Base-by-base conservation (phyloP, 2,888 invertebrate genomes). In the Rosalia funebris region DNA sequence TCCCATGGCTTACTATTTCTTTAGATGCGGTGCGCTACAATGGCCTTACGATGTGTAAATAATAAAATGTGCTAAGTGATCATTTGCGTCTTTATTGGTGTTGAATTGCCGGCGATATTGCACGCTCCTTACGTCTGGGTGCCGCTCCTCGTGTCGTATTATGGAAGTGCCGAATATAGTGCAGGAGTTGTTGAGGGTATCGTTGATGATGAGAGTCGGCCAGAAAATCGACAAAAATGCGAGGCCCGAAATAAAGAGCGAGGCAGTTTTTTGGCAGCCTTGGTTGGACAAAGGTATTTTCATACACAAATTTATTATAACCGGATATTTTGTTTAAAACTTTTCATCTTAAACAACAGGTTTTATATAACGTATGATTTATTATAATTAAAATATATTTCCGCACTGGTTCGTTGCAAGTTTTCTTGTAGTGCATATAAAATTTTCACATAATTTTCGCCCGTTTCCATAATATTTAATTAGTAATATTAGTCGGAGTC, bases 261-360 rank as follows among this genome's bases (percentile, higher is more conserved):
- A 44, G 42, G 46, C 15, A 1, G 54, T 42, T 9, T 79, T 82
- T 63, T 82, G 82, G 82, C 82, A 83, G 66, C 82, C 83, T 2
- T 82, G 82, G 82, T 56, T 81, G 5, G 72, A 79, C 69, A 71
- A 68, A 79, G 81, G 81, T 81, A 78, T 46, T n/a, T n/a, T n/a
- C n/a, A 19, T 25, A 10, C 12, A 10, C 3, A 10, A 16, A 45
- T 12, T 16, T 17, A 45, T n/a, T 17, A 2, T 11, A 10, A 4
- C 1, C 2, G 34, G 1, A 0, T n/a, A n/a, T n/a, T n/a, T n/a
- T n/a, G n/a, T n/a, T n/a, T n/a, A n/a, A n/a, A n/a, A n/a, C n/a
- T 11, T 7, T 2, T 5, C 34, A 32, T 32, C 11, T n/a, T n/a
- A n/a, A n/a, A n/a, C n/a, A n/a, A n/a, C n/a, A n/a, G n/a, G n/a